A percentile compares a stretch with the other conserved stretches of the same genome.
Evolutionary conservation across 2,113 vertebrate species (phyloP).

Genomic region (Vanacampus margaritifer): DNA sequence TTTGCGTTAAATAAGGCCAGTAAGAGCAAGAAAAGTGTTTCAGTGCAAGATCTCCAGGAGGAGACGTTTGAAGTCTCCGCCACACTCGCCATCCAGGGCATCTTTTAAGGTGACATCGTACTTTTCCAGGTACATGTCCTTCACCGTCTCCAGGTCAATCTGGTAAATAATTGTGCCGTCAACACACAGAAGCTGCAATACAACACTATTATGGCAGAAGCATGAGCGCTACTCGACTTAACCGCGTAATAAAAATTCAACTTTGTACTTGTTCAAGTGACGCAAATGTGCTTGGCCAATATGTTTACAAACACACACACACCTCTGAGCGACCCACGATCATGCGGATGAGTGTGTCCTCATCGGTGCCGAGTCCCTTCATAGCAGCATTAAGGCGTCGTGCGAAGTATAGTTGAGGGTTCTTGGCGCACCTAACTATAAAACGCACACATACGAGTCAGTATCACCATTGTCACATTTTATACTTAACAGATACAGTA

Average conservation of each 20-base stretch:
- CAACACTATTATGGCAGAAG: no score
- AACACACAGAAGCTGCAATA: not conserved
- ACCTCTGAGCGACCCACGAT: conserved; percentile 89
- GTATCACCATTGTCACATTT: not conserved
- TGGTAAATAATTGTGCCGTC: conserved; percentile 22
- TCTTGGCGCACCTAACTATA: conserved; percentile 81
- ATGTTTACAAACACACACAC: conserved; percentile 16
- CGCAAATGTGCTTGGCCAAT: no score
- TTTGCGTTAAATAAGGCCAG: conserved; percentile 19
- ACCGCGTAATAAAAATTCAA: no score
- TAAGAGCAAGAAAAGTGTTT: conserved; percentile 8
- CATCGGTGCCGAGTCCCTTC: conserved; percentile 86
- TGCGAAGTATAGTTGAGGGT: conserved; percentile 88
- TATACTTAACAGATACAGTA: not conserved
- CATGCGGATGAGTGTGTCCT: conserved; percentile 85
- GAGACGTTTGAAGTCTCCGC: conserved; percentile 76
- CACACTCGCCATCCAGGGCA: conserved; percentile 69
- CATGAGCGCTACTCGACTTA: not conserved
- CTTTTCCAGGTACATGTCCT: conserved; percentile 81
- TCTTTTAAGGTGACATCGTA: conserved; percentile 76
- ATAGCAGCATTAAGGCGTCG: conserved; percentile 83
- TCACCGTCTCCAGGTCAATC: conserved; percentile 76
- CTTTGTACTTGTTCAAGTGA: not conserved
- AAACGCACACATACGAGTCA: not conserved
- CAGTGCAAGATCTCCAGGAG: conserved; percentile 74